These are phyloP conservation scores for Cranoglanis bouderius DNA, from an alignment of 2,113 vertebrate genomes.

Conservation along the genomic window DNA sequence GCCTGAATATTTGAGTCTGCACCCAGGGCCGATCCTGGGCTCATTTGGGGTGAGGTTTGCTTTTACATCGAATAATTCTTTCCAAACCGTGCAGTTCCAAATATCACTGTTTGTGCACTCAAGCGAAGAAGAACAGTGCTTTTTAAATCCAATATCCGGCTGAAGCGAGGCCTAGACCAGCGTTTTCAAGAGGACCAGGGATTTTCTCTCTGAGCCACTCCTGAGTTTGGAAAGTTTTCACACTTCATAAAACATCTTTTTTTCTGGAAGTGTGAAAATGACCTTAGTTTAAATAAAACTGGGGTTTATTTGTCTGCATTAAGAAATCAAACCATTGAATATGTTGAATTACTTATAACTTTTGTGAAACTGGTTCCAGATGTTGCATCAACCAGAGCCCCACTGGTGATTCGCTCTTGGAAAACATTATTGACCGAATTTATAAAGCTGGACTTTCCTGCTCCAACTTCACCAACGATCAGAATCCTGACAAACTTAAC, in stretches of 20 bases:
- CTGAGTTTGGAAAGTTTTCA: too few relatives aligned
- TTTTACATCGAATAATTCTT: too few relatives aligned
- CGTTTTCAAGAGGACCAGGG: not conserved
- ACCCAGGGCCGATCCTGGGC: too few relatives aligned
- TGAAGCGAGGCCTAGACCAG: too few relatives aligned
- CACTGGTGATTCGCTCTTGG: slow-evolving; percentile 10
- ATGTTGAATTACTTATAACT: not conserved
- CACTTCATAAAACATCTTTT: too few relatives aligned
- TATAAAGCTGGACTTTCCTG: slow-evolving; percentile 49
- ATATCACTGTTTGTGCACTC: too few relatives aligned
- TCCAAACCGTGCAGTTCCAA: too few relatives aligned
- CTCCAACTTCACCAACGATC: slow-evolving; percentile 21
- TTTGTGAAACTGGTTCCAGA: not conserved
- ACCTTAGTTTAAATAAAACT: not conserved
- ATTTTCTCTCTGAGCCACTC: not conserved
- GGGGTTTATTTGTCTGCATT: not conserved
- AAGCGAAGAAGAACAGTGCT: too few relatives aligned
- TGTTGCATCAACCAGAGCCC: not conserved
- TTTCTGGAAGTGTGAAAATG: not conserved
- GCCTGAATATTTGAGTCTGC: too few relatives aligned
- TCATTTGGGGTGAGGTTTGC: not conserved
- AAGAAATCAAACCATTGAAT: not conserved
- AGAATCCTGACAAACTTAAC: slow-evolving; percentile 14
- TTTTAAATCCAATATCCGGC: not conserved
- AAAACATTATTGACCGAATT: slow-evolving; percentile 29